phyloP scores from a whole-genome alignment of 2,888 invertebrate species.

The Polydrusus pterygomalis region DNA sequence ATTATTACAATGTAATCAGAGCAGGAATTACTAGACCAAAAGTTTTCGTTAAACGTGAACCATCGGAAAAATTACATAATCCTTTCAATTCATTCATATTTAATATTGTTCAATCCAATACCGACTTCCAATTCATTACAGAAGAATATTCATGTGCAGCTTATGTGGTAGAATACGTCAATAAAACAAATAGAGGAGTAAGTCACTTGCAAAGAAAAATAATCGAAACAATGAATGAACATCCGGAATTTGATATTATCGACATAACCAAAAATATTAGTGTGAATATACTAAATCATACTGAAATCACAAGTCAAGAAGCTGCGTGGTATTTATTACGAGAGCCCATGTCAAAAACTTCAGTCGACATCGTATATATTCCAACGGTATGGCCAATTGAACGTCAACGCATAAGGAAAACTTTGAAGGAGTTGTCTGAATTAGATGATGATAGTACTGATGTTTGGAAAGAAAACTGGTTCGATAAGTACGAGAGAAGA shows the following conservation, averaged over 20 bases:
- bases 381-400: constrained; percentile 57
- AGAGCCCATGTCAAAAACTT: constrained; percentile 67
- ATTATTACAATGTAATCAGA: constrained; percentile 60
- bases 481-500: constrained; percentile 15
- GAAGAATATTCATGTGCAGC: constrained; percentile 69
- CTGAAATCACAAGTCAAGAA: constrained; percentile 69
- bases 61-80: constrained; percentile 67
- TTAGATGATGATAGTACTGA: constrained; percentile 22
- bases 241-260: constrained; percentile 62
- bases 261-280: constrained; percentile 43
- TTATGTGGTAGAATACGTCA: too few species aligned
- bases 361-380: constrained; percentile 4
- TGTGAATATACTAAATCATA: constrained; percentile 64
- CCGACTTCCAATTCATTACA: constrained; percentile 66
- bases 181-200: constrained; percentile 62
- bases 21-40: constrained; percentile 62
- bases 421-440: constrained; percentile 5
- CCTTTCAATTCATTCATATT: constrained; percentile 68
- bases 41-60: constrained; percentile 64
- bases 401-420: constrained; percentile 25
- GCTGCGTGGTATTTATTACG: constrained; percentile 71
- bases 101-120: constrained; percentile 64
- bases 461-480: constrained; percentile 35
- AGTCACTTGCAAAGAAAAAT: constrained; percentile 65
- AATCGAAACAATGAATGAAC: constrained; percentile 62